Evolutionary conservation across 2,113 vertebrate genomes (phyloP).

Genomic region (Mirza zaza): DNA sequence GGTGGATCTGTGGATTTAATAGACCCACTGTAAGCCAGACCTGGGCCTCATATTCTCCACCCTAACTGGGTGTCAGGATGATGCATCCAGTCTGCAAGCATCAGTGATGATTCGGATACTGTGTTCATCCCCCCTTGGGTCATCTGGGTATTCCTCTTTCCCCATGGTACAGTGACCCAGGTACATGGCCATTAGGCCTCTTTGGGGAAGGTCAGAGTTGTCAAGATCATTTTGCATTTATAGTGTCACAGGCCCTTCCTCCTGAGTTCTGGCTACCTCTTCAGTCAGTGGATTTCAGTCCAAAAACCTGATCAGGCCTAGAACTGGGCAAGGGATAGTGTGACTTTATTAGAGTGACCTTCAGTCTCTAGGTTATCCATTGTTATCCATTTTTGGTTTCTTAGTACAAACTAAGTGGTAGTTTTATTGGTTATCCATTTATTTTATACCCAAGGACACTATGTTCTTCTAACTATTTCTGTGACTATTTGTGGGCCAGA

Average conservation of each 20-base stretch:
- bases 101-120: not conserved
- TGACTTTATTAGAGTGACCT: not conserved
- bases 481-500: not conserved
- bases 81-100: not conserved
- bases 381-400: not conserved
- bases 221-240: not conserved
- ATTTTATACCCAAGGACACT: not conserved
- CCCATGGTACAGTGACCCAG: not conserved
- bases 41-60: not conserved
- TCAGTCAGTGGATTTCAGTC: not conserved
- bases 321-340: not conserved
- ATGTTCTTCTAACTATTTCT: not conserved
- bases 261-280: not conserved
- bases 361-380: not conserved
- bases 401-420: not conserved
- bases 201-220: not conserved
- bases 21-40: not conserved
- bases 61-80: not conserved
- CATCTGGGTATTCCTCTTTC: not conserved
- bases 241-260: not conserved
- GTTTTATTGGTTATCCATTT: not conserved
- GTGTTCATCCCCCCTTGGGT: not conserved
- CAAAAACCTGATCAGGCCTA: not conserved
- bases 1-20: not conserved
- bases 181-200: not conserved